Evolutionary conservation across 2,113 vertebrate genomes (phyloP).

Genomic region (Neopipo cinnamomea): DNA sequence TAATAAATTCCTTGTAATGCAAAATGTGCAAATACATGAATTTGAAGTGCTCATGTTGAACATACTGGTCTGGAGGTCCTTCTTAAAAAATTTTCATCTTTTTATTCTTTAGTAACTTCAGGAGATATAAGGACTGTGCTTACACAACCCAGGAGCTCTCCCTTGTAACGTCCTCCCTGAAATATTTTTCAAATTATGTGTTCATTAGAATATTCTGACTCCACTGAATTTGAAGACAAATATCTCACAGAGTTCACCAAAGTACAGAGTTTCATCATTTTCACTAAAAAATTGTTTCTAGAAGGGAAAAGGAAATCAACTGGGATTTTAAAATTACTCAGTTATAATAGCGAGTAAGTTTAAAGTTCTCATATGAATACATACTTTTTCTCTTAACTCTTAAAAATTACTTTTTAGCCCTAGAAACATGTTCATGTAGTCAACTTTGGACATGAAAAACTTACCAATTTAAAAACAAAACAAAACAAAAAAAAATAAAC

Average conservation of each 20-base stretch:
- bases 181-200: neutral
- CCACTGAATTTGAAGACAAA: neutral
- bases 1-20: neutral
- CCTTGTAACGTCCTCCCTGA: neutral
- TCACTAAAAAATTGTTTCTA: neutral
- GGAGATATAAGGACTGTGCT: neutral
- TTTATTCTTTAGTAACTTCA: neutral
- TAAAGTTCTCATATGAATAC: neutral
- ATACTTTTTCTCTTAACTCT: neutral
- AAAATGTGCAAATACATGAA: neutral
- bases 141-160: neutral
- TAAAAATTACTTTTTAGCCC: neutral
- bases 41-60: neutral
- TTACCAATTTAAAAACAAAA: neutral
- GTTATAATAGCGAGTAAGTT: neutral
- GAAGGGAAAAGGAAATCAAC: neutral
- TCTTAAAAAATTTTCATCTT: neutral
- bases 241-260: neutral
- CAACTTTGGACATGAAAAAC: neutral
- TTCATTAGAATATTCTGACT: neutral
- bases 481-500: no score
- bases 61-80: rapidly evolving
- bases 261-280: neutral
- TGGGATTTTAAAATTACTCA: neutral
- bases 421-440: neutral